Evolutionary conservation across 2,888 invertebrate genomes (phyloP).

Genomic region (Philereme transversata): DNA sequence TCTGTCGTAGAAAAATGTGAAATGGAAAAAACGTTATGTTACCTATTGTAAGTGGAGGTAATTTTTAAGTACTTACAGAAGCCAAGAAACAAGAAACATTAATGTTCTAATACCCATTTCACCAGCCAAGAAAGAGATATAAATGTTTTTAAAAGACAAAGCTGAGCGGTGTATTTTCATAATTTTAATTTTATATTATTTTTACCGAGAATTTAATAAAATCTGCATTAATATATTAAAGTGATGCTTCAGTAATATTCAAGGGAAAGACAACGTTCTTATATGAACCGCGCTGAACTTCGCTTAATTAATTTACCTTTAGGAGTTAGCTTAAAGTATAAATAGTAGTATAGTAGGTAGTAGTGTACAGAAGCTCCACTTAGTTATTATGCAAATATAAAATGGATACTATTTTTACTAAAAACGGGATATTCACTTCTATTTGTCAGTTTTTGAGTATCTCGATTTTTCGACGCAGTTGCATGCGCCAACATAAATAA

Average conservation of each 20-base stretch:
- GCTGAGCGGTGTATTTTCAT: too few species aligned
- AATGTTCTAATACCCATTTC: too few species aligned
- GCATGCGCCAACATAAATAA: too few species aligned
- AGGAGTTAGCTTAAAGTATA: constrained; percentile 26
- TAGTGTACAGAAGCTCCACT: too few species aligned
- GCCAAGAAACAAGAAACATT: constrained; percentile 1
- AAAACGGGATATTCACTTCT: too few species aligned
- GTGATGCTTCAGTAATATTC: constrained; percentile 33
- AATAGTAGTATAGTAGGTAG: too few species aligned
- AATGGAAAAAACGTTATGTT: constrained; percentile 21
- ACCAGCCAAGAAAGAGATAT: too few species aligned
- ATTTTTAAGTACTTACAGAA: constrained; percentile 10
- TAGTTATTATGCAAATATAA: too few species aligned
- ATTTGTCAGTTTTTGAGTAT: too few species aligned
- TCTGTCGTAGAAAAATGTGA: constrained; percentile 43
- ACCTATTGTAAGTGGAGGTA: constrained; percentile 12
- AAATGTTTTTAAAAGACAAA: too few species aligned
- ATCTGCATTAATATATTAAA: constrained; percentile 20
- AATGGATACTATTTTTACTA: too few species aligned
- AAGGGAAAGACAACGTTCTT: constrained; percentile 38
- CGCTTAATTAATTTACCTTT: constrained; percentile 48
- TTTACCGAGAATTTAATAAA: constrained; percentile 17
- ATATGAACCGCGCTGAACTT: constrained; percentile 34
- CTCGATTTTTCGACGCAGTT: too few species aligned
- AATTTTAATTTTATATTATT: not conserved